A percentile compares a stretch with the other conserved stretches of the same genome.
Evolutionary conservation across 2,888 invertebrate genomes (phyloP).

Genomic region (Meiosimyza platycephala): DNA sequence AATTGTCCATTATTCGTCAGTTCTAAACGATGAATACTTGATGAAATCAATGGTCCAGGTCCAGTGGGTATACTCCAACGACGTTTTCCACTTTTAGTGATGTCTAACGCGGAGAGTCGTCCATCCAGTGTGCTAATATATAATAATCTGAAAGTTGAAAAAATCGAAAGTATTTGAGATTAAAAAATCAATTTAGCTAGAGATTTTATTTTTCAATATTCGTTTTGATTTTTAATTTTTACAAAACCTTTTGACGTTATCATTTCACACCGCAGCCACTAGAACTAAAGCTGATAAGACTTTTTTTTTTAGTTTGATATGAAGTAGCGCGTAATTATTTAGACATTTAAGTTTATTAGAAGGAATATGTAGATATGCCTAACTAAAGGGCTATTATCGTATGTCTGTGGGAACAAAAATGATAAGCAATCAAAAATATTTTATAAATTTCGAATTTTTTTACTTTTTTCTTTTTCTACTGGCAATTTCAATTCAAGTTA

Average conservation of each 20-base stretch:
- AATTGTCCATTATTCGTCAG: conserved; percentile 85
- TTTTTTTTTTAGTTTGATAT: no score
- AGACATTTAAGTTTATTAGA: no score
- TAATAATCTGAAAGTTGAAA: conserved; percentile 72
- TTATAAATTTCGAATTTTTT: not conserved
- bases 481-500: not conserved
- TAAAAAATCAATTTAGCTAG: conserved; percentile 14
- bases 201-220: conserved; percentile 1
- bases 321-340: no score
- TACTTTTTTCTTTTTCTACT: not conserved
- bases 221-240: not conserved
- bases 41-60: conserved; percentile 81
- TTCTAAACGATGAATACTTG: conserved; percentile 89
- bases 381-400: no score
- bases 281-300: no score
- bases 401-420: not conserved
- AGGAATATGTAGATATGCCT: no score
- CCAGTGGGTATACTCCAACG: conserved; percentile 86
- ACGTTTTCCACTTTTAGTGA: conserved; percentile 74
- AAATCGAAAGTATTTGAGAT: conserved; percentile 19
- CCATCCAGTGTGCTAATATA: conserved; percentile 94
- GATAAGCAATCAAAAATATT: not conserved
- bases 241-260: no score
- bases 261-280: no score
- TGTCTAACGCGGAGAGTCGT: conserved; percentile 82